phyloP scores from a whole-genome alignment of 2,888 invertebrate species.

The Sesamia inferens region DNA sequence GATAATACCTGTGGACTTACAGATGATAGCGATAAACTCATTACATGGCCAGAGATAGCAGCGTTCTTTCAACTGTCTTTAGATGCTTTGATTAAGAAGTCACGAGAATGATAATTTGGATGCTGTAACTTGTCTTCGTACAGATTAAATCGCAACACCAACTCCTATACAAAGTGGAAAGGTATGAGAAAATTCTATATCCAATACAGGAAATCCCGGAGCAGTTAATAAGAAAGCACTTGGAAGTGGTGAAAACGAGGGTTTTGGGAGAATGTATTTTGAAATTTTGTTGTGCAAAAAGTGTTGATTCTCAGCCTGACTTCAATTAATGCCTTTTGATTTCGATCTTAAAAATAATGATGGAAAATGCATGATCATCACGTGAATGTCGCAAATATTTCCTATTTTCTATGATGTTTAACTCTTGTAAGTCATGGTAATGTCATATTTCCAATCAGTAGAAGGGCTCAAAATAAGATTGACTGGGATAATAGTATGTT shows the following conservation, averaged over 20 bases:
- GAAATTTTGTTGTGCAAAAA: too few relatives aligned
- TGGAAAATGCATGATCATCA: too few relatives aligned
- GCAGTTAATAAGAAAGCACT: neutral
- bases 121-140: neutral
- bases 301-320: too few relatives aligned
- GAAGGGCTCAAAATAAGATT: constrained; percentile 8
- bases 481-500: constrained; percentile 36
- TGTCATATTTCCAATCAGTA: constrained; percentile 23
- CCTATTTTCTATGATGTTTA: too few relatives aligned
- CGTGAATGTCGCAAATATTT: neutral
- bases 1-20: neutral
- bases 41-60: neutral
- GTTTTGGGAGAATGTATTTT: too few relatives aligned
- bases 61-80: too few relatives aligned
- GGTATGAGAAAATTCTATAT: neutral
- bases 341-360: too few relatives aligned
- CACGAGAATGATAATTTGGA: neutral
- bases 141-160: neutral
- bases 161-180: neutral
- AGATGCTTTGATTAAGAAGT: neutral
- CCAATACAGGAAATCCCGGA: neutral
- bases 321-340: too few relatives aligned
- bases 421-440: neutral
- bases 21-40: neutral
- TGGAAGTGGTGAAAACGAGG: too few relatives aligned